phyloP scores from a whole-genome alignment of 2,113 vertebrate genomes.

The Larimichthys polyactis region DNA sequence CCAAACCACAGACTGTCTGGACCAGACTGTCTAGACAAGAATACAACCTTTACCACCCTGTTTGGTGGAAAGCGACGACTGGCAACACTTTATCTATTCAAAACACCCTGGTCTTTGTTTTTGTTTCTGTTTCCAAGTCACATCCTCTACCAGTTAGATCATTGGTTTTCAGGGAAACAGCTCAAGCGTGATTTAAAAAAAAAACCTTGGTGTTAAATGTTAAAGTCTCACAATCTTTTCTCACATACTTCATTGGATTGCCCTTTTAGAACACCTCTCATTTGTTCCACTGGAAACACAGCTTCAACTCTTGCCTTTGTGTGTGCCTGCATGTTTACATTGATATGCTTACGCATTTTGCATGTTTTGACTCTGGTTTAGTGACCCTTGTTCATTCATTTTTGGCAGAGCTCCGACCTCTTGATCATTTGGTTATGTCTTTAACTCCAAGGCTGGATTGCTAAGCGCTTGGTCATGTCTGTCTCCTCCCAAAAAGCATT shows the following conservation, averaged over 20 bases:
- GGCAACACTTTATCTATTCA: constrained; percentile 53
- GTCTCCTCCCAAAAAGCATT: constrained; percentile 71
- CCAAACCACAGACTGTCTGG: constrained; percentile 43
- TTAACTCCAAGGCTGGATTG: constrained; percentile 68
- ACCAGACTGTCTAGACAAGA: constrained; percentile 22
- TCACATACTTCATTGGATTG: constrained; percentile 34
- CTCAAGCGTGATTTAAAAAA: constrained; percentile 22
- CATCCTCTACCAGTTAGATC: constrained; percentile 58
- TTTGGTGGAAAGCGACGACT: constrained; percentile 19
- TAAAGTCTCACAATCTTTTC: constrained; percentile 29
- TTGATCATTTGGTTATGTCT: constrained; percentile 77
- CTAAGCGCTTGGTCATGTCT: constrained; percentile 79
- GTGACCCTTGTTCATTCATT: constrained; percentile 48
- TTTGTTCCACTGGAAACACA: constrained; percentile 62
- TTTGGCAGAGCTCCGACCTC: constrained; percentile 51
- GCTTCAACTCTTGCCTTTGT: constrained; percentile 9
- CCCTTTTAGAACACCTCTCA: constrained; percentile 24
- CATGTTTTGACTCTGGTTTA: constrained; percentile 45
- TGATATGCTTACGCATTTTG: constrained; percentile 7
- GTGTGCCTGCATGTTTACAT: constrained; percentile 26
- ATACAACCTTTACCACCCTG: not conserved
- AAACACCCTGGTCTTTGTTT: constrained; percentile 52
- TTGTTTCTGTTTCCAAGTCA: constrained; percentile 51
- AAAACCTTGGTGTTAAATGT: constrained; percentile 25
- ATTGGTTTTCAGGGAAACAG: constrained; percentile 56